Evolutionary conservation across 2,113 vertebrate genomes (phyloP).

Genomic region (Numenius arquata): DNA sequence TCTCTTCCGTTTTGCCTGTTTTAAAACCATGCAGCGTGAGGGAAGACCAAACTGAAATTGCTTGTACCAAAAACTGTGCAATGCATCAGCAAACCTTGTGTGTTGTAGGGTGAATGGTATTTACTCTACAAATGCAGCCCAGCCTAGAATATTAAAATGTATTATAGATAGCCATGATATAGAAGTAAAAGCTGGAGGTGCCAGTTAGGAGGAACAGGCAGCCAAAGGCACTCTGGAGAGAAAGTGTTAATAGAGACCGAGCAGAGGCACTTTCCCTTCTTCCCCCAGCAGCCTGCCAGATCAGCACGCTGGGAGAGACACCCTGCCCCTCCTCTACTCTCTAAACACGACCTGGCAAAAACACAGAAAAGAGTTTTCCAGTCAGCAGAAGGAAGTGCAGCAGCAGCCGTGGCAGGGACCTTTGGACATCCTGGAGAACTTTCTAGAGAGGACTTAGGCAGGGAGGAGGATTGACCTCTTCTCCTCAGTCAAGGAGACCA

Average conservation of each 20-base stretch:
- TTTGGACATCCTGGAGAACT: background rate
- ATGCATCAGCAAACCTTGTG: background rate
- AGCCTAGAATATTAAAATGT: background rate
- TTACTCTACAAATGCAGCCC: background rate
- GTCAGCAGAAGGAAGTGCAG: background rate
- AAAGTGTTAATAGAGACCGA: background rate
- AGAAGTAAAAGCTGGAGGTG: background rate
- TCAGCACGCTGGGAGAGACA: background rate
- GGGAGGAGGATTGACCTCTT: background rate
- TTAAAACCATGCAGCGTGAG: background rate
- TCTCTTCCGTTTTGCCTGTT: background rate
- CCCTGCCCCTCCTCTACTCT: background rate
- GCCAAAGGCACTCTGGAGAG: background rate
- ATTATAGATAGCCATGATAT: background rate
- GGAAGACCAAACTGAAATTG: background rate
- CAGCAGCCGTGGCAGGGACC: background rate
- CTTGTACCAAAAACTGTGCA: background rate
- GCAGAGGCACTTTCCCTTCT: background rate
- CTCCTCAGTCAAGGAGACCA: fast-evolving
- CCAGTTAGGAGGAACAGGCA: background rate
- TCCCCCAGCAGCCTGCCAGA: background rate
- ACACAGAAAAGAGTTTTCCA: background rate
- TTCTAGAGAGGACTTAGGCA: background rate
- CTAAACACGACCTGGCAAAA: background rate
- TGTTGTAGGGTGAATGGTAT: background rate